These are phyloP conservation scores for Colinus virginianus DNA, from an alignment of 2,113 vertebrate genomes.

Conservation along the genomic window DNA sequence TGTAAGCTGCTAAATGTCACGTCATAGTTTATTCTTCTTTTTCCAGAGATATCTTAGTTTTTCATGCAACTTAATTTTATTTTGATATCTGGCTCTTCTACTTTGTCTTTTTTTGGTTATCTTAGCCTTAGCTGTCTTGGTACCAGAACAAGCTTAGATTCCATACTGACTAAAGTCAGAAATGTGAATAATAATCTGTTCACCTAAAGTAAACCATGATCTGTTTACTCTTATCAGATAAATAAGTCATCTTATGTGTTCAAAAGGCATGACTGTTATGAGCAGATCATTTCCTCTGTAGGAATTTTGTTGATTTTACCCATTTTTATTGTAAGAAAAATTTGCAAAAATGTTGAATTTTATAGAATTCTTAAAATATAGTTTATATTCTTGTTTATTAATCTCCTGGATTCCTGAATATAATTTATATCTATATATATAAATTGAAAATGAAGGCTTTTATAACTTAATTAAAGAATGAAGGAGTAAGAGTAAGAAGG, in stretches of 20 bases:
- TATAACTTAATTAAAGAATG: not conserved
- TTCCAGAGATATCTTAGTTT: not conserved
- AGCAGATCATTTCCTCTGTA: not conserved
- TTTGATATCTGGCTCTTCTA: not conserved
- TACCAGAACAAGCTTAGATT: not conserved
- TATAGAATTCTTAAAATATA: not conserved
- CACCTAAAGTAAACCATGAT: not conserved
- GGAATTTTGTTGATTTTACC: not conserved
- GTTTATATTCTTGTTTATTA: not conserved
- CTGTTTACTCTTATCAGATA: not conserved
- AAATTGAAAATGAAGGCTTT: not conserved
- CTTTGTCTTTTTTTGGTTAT: not conserved
- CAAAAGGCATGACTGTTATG: not conserved
- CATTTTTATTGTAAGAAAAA: not conserved
- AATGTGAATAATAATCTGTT: not conserved
- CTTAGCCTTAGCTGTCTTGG: not conserved
- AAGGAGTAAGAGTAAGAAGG: too few relatives aligned
- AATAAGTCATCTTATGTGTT: not conserved
- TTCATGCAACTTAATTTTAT: not conserved
- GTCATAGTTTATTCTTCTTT: constrained; percentile 33
- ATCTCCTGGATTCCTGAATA: not conserved
- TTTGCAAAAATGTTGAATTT: not conserved
- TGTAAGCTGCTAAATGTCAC: not conserved
- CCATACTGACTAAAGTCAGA: not conserved
- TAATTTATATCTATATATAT: not conserved